These are phyloP conservation scores for Myrmecobius fasciatus DNA, from an alignment of 2,113 vertebrate species.

Conservation along the genomic window DNA sequence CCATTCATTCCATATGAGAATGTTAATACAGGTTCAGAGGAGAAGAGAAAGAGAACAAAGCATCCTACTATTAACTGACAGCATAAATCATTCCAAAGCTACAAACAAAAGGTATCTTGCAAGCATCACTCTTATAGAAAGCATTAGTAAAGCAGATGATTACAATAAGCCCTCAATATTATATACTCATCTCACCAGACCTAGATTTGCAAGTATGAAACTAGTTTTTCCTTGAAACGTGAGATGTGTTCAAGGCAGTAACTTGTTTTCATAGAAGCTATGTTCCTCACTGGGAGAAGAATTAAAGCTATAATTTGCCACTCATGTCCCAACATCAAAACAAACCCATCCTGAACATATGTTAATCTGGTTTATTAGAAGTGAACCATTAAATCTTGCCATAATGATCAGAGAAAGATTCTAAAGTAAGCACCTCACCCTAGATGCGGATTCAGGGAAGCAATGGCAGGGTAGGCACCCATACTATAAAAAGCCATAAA, in stretches of 20 bases:
- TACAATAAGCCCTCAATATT: background rate
- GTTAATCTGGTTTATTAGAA: background rate
- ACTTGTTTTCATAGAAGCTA: conserved; percentile 5
- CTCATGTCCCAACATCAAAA: background rate
- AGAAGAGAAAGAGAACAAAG: background rate
- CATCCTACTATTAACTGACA: background rate
- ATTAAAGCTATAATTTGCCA: background rate
- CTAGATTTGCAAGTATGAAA: background rate
- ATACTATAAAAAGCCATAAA: background rate
- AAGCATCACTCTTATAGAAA: background rate
- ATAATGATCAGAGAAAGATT: background rate
- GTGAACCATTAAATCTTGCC: background rate
- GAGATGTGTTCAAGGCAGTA: background rate
- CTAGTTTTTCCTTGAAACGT: background rate
- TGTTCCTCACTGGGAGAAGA: background rate
- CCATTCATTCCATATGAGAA: background rate
- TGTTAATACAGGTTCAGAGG: background rate
- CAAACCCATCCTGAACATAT: background rate
- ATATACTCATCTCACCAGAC: background rate
- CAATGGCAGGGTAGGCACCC: conserved; percentile 22
- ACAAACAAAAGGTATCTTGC: background rate
- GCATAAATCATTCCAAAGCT: background rate
- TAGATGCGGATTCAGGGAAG: background rate
- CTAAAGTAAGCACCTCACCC: background rate
- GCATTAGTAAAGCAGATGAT: background rate